These are phyloP conservation scores for Formicarius rufipectus DNA, from an alignment of 2,113 vertebrate genomes.

Conservation along the genomic window DNA sequence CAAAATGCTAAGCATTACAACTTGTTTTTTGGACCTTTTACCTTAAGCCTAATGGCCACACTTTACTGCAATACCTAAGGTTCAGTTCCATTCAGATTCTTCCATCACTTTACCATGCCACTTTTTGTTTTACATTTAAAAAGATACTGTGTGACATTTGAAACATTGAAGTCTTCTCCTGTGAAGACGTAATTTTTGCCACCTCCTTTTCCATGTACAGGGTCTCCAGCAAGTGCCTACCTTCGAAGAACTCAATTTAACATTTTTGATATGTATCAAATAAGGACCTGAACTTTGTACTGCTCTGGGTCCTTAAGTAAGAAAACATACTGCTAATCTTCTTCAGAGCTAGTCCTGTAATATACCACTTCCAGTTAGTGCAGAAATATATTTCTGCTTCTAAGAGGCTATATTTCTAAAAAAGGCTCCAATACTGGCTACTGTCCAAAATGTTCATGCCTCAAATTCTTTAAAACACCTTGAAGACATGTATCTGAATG, in stretches of 20 bases:
- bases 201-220: background rate
- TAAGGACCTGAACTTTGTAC: background rate
- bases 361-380: background rate
- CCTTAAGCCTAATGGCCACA: background rate
- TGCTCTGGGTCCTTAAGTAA: background rate
- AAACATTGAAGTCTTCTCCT: background rate
- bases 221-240: background rate
- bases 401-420: background rate
- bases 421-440: background rate
- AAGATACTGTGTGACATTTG: background rate
- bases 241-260: background rate
- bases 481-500: background rate
- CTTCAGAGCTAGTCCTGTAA: background rate
- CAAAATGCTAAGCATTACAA: background rate
- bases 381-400: background rate
- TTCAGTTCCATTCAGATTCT: background rate
- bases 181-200: background rate
- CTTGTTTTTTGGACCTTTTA: background rate
- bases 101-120: accelerated
- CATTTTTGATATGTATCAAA: background rate
- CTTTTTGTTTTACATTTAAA: background rate
- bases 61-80: background rate
- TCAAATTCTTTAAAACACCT: background rate
- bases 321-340: background rate
- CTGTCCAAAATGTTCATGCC: background rate